phyloP scores from a whole-genome alignment of 2,797 vertebrate genomes.

The Furcifer pardalis region DNA sequence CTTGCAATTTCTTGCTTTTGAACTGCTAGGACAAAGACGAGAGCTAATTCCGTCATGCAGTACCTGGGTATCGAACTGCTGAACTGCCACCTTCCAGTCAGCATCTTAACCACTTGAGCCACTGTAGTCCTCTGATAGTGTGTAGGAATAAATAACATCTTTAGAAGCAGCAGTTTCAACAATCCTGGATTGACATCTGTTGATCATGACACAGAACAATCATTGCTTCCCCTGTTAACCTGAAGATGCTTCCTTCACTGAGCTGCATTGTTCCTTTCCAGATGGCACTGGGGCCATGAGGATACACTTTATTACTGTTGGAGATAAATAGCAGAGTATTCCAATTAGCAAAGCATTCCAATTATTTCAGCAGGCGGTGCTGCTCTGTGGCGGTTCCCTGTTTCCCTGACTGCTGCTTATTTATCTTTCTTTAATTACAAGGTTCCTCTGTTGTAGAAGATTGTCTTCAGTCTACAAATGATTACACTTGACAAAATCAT shows the following conservation, averaged over 20 bases:
- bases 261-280: not conserved
- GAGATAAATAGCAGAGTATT: not conserved
- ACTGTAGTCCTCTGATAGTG: too few species aligned
- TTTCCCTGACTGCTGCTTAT: not conserved
- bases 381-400: not conserved
- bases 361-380: constrained; percentile 1
- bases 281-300: not conserved
- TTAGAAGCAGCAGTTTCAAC: not conserved
- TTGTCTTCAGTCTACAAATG: not conserved
- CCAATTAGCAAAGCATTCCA: constrained; percentile 19
- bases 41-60: too few species aligned
- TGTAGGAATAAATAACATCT: not conserved
- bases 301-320: not conserved
- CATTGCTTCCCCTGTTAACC: not conserved
- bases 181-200: constrained; percentile 2
- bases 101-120: too few species aligned
- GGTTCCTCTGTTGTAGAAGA: not conserved
- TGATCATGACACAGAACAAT: constrained; percentile 1
- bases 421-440: not conserved
- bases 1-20: too few species aligned
- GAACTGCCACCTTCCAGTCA: too few species aligned
- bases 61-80: too few species aligned
- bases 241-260: not conserved
- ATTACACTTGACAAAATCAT: not conserved
- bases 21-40: too few species aligned